A percentile compares a stretch with the other conserved stretches of the same genome.
phyloP scores from a whole-genome alignment of 2,888 invertebrate genomes.

The Sialis lutaria region DNA sequence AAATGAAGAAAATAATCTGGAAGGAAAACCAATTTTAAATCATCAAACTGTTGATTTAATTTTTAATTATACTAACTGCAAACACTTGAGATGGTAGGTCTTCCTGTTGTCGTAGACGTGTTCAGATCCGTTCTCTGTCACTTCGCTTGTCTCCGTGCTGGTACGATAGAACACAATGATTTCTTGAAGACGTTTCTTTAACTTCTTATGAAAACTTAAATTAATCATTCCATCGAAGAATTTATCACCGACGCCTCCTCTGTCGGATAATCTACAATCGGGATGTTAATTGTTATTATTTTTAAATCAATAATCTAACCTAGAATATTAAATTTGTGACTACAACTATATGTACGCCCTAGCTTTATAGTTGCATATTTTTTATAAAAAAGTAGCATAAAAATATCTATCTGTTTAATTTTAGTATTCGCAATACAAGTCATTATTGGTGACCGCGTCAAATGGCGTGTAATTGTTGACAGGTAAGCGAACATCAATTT shows the following conservation, averaged over 20 bases:
- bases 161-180: constrained; percentile 36
- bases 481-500: no score
- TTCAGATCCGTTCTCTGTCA: constrained; percentile 18
- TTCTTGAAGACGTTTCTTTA: constrained; percentile 49
- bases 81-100: background rate
- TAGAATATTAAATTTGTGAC: no score
- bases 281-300: constrained; percentile 4
- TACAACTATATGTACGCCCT: no score
- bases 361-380: no score
- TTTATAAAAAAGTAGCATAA: no score
- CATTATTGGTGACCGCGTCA: no score
- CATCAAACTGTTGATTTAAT: background rate
- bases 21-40: constrained; percentile 7
- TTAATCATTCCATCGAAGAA: constrained; percentile 58
- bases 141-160: constrained; percentile 25
- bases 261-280: constrained; percentile 27
- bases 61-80: background rate
- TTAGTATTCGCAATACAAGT: no score
- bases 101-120: background rate
- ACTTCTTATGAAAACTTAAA: constrained; percentile 43
- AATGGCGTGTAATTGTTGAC: no score
- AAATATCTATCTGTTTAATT: no score
- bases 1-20: constrained; percentile 42
- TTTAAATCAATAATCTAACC: no score
- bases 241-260: constrained; percentile 50